Base-by-base conservation (phyloP, 2,797 vertebrate species). In the Petrocephalus sullivani region DNA sequence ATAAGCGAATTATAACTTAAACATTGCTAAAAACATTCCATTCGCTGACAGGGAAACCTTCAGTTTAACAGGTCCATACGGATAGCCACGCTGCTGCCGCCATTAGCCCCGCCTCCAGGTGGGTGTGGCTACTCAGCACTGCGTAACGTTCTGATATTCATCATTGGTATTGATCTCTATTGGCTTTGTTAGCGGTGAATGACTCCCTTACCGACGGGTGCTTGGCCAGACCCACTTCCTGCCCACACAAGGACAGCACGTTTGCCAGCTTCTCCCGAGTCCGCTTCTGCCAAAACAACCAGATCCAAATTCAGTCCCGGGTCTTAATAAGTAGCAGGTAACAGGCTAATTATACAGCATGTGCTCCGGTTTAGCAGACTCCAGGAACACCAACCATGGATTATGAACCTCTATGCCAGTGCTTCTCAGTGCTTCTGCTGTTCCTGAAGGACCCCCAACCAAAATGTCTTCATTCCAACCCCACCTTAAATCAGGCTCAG, bases 181-280 rank as follows among this genome's bases (percentile, higher is more conserved):
- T 28, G 51, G 51, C 51, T 84, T 54, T 54, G 12, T 84, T 23
- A 84, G 46, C 8, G 57, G 21, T 60, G 51, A 60, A 4, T 46
- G 19, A 0, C 58, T 8, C 19, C 94, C 97, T 97, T 95, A 99
- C 98, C 46, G 98, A 99, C 84, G 98, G 98, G 89, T 99, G 99
- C 95, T 99, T 99, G 91, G 97, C 98, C 89, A 99, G 96, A 90
- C 98, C 98, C 85, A 99, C 98, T 95, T 99, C 98, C 94, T 99
- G 98, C 91, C 98, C 98, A 90, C 98, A 99, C 0, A 99, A 95
- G 87, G 98, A 97, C 89, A 99, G 96, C 87, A 99, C 98, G 0
- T 98, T 98, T 54, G 99, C 98, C 91, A 99, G 93, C 93, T 99
- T 99, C 93, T 99, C 98, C 92, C 98, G 96, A 67, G 98, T 99